Evolutionary conservation across 1,140 invertebrate species (phyloP).

Genomic region (Papilio glaucus): DNA sequence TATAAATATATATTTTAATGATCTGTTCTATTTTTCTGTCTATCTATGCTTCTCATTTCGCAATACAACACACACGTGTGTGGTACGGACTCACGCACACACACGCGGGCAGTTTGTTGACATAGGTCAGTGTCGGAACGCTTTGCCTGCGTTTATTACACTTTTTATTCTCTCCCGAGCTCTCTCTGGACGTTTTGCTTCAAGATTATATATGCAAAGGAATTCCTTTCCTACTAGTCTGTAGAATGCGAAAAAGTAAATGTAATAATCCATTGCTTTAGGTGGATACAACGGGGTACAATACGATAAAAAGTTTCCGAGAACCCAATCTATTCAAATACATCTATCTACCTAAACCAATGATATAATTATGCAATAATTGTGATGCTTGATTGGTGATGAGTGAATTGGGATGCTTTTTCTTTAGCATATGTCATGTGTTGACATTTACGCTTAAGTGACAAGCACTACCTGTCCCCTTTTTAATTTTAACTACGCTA

Average conservation of each 20-base stretch:
- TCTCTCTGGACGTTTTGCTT: constrained; percentile 32
- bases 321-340: too few species aligned
- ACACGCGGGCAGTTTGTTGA: constrained; percentile 60
- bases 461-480: too few species aligned
- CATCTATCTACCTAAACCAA: too few species aligned
- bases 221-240: constrained; percentile 34
- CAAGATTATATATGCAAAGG: constrained; percentile 33
- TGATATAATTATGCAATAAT: too few species aligned
- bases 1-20: neutral
- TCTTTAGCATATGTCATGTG: too few species aligned
- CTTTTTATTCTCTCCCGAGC: constrained; percentile 51
- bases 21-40: constrained; percentile 29
- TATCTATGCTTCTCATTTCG: constrained; percentile 24
- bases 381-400: too few species aligned
- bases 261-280: neutral
- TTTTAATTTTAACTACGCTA: too few species aligned
- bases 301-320: too few species aligned
- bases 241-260: constrained; percentile 18
- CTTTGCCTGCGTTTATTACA: constrained; percentile 44
- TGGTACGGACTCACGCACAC: constrained; percentile 36
- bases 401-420: too few species aligned
- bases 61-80: constrained; percentile 34
- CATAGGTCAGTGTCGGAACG: constrained; percentile 73
- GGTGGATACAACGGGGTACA: neutral
- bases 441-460: too few species aligned